phyloP scores from a whole-genome alignment of 2,888 invertebrate species.

The Notodonta ziczac region DNA sequence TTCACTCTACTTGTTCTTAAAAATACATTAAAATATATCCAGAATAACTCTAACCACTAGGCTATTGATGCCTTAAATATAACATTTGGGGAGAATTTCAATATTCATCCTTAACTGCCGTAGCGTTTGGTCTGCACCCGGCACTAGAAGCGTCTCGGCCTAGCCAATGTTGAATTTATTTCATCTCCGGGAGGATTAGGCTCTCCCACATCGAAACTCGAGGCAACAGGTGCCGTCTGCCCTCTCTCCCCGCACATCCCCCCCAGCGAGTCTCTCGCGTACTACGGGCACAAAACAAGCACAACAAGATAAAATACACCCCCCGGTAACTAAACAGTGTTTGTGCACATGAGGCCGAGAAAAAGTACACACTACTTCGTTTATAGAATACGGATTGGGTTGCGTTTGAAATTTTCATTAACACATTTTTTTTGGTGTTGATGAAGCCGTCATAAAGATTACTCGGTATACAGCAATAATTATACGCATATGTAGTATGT shows the following conservation, averaged over 20 bases:
- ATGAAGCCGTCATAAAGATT: no score
- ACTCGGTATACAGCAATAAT: no score
- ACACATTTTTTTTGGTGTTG: no score
- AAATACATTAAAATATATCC: no score
- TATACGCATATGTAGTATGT: no score
- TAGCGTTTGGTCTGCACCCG: slow-evolving; percentile 4
- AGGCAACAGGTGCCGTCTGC: slow-evolving; percentile 71
- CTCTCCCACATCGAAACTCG: slow-evolving; percentile 60
- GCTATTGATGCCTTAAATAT: no score
- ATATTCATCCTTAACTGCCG: no score
- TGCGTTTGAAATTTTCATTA: slow-evolving; percentile 7
- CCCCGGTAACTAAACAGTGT: slow-evolving; percentile 61
- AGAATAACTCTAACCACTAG: no score
- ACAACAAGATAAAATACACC: slow-evolving; percentile 64
- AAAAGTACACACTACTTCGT: slow-evolving; percentile 51
- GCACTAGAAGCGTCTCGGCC: slow-evolving; percentile 36
- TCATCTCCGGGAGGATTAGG: slow-evolving; percentile 75
- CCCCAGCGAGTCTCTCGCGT: slow-evolving; percentile 21
- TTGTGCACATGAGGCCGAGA: slow-evolving; percentile 60
- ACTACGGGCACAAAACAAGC: slow-evolving; percentile 59
- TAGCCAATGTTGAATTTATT: slow-evolving; percentile 75
- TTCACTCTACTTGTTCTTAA: no score
- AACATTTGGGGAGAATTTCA: no score
- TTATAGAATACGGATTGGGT: slow-evolving; percentile 9
- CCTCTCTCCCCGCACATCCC: slow-evolving; percentile 25